Evolutionary conservation across 2,113 vertebrate species (phyloP).

Genomic region (zebrafish (Danio rerio)): DNA sequence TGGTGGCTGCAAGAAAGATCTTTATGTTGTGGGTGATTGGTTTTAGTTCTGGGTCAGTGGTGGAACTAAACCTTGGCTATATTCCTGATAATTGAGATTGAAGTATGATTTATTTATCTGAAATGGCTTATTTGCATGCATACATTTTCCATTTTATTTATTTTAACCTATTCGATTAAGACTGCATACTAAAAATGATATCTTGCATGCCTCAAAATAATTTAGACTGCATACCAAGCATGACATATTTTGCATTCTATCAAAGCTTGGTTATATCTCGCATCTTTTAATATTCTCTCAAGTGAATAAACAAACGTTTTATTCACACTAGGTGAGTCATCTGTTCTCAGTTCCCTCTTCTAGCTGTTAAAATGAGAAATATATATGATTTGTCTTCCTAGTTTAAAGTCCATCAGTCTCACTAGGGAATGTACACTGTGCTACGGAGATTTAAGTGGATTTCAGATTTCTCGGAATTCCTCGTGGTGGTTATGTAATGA

Average conservation of each 20-base stretch:
- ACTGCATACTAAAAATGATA: no score
- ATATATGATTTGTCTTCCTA: not conserved
- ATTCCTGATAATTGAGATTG: not conserved
- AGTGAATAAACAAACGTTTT: slow-evolving; percentile 14
- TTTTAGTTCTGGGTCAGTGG: slow-evolving; percentile 14
- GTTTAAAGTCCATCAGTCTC: not conserved
- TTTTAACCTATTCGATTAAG: no score
- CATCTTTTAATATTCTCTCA: slow-evolving; percentile 15
- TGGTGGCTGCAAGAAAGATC: not conserved
- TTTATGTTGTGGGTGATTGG: slow-evolving; percentile 26
- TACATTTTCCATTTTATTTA: no score
- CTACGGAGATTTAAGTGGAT: not conserved
- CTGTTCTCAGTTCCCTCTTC: not conserved
- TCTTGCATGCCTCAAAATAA: no score
- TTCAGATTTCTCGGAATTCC: not conserved
- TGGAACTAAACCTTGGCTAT: not conserved
- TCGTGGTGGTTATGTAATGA: not conserved
- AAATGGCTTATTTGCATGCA: not conserved
- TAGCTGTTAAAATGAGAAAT: slow-evolving; percentile 1
- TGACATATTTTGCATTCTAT: not conserved
- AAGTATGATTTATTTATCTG: not conserved
- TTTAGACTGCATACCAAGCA: not conserved
- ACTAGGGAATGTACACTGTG: slow-evolving; percentile 16
- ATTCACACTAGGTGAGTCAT: slow-evolving; percentile 20
- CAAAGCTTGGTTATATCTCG: slow-evolving; percentile 15